A percentile compares a stretch with the other conserved stretches of the same genome.
These are phyloP conservation scores for Synergus itoensis DNA, from an alignment of 2,888 invertebrate genomes.

Conservation along the genomic window DNA sequence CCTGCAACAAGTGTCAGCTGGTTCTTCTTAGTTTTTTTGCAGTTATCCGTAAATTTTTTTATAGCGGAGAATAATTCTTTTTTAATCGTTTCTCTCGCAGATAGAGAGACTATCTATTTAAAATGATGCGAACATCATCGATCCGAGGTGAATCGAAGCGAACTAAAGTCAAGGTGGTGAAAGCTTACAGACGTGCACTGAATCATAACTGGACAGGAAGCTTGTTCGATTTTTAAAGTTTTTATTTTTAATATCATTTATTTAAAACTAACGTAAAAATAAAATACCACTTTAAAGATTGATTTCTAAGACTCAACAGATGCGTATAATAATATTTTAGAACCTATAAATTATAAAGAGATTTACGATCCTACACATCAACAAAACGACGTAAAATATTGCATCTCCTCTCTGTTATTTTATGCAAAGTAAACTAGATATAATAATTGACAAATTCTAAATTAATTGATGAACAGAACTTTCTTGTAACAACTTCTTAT, in stretches of 20 bases:
- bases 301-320: too few species aligned
- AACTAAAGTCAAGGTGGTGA: constrained; percentile 15
- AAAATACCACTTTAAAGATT: too few species aligned
- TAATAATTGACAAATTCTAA: too few species aligned
- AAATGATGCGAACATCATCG: constrained; percentile 21
- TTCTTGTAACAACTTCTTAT: too few species aligned
- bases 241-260: not conserved
- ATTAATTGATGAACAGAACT: too few species aligned
- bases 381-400: too few species aligned
- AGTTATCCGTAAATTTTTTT: not conserved
- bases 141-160: constrained; percentile 12
- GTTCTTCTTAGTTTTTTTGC: not conserved
- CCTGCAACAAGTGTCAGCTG: not conserved
- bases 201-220: constrained; percentile 8
- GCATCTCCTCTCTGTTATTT: too few species aligned
- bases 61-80: not conserved
- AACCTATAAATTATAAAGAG: too few species aligned
- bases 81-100: not conserved
- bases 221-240: constrained; percentile 19
- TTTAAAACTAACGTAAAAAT: too few species aligned
- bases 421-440: too few species aligned
- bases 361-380: too few species aligned
- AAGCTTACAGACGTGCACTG: not conserved
- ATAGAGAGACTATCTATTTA: constrained; percentile 15
- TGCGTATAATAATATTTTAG: too few species aligned